phyloP scores from a whole-genome alignment of 2,797 vertebrate genomes.

The Columba guinea region DNA sequence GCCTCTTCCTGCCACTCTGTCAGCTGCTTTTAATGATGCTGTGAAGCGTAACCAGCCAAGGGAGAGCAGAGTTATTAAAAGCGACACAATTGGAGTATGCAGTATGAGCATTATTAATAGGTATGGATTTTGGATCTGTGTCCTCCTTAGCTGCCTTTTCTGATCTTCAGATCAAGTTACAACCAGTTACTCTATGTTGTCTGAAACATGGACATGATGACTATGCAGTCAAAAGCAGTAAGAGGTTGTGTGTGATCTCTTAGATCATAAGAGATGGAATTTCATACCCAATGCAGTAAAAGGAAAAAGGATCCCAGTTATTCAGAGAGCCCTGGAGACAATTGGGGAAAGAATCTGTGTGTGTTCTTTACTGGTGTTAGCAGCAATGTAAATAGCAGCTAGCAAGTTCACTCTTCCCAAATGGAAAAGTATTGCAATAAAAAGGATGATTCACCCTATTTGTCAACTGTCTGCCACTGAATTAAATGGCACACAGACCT shows the following conservation, averaged over 20 bases:
- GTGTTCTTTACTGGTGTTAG: neutral
- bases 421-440: neutral
- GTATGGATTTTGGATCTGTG: neutral
- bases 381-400: neutral
- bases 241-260: neutral
- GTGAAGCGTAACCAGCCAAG: neutral
- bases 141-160: neutral
- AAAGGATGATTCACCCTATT: neutral
- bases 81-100: neutral
- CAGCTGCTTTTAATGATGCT: neutral
- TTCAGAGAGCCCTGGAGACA: neutral
- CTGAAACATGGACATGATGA: neutral
- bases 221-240: neutral
- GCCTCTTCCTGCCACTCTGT: neutral
- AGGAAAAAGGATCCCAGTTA: constrained; percentile 19
- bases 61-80: neutral
- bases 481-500: neutral
- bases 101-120: constrained; percentile 14
- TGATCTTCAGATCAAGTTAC: constrained; percentile 8
- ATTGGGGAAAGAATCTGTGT: neutral
- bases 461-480: neutral
- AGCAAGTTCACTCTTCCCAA: neutral
- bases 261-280: constrained; percentile 11
- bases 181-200: neutral
- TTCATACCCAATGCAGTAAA: constrained; percentile 1